A percentile compares a stretch with the other conserved stretches of the same genome.
phyloP scores from a whole-genome alignment of 2,113 vertebrate genomes.

The Felis catus region F.catus_Fca126_mat1.0 CM031412.1:93501501-93502000 shows the following conservation, averaged over 20 bases:
- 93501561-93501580: neutral
- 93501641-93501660: neutral
- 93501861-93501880: slow-evolving; percentile 1
- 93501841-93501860: slow-evolving; percentile 45
- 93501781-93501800: neutral
- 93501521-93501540: neutral
- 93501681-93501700: neutral
- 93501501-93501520: neutral
- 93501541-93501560: neutral
- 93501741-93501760: neutral
- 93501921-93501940: neutral
- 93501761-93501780: neutral
- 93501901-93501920: neutral
- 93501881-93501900: neutral
- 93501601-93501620: neutral
- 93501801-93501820: slow-evolving; percentile 42
- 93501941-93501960: slow-evolving; percentile 1
- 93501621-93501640: neutral
- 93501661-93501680: neutral
- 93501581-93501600: neutral
- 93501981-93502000: slow-evolving; percentile 24
- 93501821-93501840: neutral
- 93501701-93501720: neutral
- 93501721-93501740: neutral
- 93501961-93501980: neutral